A percentile compares a stretch with the other conserved stretches of the same genome.
phyloP scores from a whole-genome alignment of 2,797 vertebrate genomes.

The Discoglossus pictus region DNA sequence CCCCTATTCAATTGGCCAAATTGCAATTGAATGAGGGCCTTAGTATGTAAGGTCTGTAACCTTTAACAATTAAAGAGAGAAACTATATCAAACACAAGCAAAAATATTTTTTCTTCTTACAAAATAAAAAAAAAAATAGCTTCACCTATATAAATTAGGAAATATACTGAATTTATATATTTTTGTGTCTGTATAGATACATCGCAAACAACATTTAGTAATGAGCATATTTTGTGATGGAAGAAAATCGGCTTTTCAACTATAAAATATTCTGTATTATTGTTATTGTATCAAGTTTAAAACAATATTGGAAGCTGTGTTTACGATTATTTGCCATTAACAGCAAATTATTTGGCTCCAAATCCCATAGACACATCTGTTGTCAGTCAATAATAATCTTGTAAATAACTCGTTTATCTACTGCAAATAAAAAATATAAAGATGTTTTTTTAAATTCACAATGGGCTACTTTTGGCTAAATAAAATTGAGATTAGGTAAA shows the following conservation, averaged over 20 bases:
- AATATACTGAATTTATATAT: too few species aligned
- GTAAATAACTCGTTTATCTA: neutral
- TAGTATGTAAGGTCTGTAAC: too few species aligned
- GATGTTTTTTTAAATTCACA: neutral
- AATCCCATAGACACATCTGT: neutral
- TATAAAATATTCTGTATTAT: slow-evolving; percentile 1
- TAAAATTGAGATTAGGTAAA: slow-evolving; percentile 9
- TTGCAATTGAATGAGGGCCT: too few species aligned
- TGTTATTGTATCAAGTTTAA: slow-evolving; percentile 5
- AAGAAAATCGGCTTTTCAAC: neutral
- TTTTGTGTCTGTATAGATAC: too few species aligned
- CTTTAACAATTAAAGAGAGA: too few species aligned
- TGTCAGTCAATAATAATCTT: neutral
- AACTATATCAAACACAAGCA: too few species aligned
- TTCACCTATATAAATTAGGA: too few species aligned
- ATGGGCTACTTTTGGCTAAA: slow-evolving; percentile 20
- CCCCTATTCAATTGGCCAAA: too few species aligned
- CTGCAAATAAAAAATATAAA: slow-evolving; percentile 20
- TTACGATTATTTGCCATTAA: slow-evolving; percentile 6
- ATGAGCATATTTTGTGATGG: neutral
- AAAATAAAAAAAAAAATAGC: too few species aligned
- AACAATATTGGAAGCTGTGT: slow-evolving; percentile 11
- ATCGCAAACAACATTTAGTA: too few species aligned
- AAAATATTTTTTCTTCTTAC: too few species aligned
- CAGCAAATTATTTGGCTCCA: slow-evolving; percentile 12